These are phyloP conservation scores for Cacoxenus indagator DNA, from an alignment of 2,888 invertebrate genomes.

Conservation along the genomic window DNA sequence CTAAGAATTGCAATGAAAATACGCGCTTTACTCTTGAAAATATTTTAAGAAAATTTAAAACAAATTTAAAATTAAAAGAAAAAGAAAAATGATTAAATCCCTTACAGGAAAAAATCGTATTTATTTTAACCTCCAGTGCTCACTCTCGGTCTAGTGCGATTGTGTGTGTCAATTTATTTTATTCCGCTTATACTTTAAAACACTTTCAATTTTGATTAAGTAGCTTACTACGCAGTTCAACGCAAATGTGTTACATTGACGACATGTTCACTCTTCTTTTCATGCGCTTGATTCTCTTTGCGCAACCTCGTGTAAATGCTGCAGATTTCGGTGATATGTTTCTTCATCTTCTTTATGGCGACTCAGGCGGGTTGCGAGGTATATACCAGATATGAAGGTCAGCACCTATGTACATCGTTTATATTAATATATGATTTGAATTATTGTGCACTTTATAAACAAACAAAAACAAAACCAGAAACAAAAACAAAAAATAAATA, in stretches of 20 bases:
- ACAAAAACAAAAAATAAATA: no score
- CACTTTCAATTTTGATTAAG: neutral
- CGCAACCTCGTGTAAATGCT: constrained; percentile 3
- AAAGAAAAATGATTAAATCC: no score
- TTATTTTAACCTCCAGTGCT: no score
- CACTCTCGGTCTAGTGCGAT: no score
- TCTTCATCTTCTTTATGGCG: constrained; percentile 11
- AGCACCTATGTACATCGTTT: neutral
- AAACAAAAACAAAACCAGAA: neutral
- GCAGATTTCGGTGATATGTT: constrained; percentile 14
- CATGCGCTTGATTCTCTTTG: neutral
- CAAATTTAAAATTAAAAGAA: no score
- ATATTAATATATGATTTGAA: neutral
- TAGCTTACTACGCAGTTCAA: neutral
- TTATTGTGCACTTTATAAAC: neutral
- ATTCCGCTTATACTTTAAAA: neutral
- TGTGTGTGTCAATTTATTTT: neutral
- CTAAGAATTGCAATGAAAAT: no score
- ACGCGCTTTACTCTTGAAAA: no score
- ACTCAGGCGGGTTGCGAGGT: constrained; percentile 16
- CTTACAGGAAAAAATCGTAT: no score
- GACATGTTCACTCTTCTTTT: neutral
- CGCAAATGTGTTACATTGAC: neutral
- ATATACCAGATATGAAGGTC: constrained; percentile 4
- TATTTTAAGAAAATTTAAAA: no score